Evolutionary conservation across 2,113 vertebrate genomes (phyloP).

Genomic region (Corythornis madagascariensis): DNA sequence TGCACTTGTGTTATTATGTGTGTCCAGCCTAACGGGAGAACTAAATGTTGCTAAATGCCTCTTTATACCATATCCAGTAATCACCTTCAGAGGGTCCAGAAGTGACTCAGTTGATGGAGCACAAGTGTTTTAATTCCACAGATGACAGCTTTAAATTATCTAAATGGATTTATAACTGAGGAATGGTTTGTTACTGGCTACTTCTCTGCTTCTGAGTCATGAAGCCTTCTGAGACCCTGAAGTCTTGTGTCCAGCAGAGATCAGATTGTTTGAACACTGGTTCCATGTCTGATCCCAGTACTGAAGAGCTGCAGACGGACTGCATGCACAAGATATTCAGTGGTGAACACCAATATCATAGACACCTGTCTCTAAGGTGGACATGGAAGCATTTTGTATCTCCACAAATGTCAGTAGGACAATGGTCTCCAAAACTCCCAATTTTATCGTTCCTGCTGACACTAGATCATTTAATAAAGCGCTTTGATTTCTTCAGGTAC

Average conservation of each 20-base stretch:
- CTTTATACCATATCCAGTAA: neutral
- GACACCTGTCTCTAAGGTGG: neutral
- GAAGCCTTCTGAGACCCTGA: neutral
- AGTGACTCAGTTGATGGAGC: neutral
- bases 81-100: neutral
- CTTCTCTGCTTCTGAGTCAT: neutral
- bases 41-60: neutral
- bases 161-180: neutral
- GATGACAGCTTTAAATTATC: neutral
- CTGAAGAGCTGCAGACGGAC: neutral
- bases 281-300: accelerated
- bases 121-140: neutral
- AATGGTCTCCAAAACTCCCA: neutral
- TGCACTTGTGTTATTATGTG: neutral
- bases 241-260: neutral
- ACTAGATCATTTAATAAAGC: neutral
- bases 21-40: neutral
- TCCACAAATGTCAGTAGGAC: neutral
- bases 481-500: neutral
- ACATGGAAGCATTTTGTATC: neutral
- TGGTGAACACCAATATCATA: neutral
- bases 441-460: neutral
- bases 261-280: neutral
- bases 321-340: neutral
- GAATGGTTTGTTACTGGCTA: neutral